These are phyloP conservation scores for Schrankia costaestrigalis DNA, from an alignment of 2,888 invertebrate species.

Conservation along the genomic window DNA sequence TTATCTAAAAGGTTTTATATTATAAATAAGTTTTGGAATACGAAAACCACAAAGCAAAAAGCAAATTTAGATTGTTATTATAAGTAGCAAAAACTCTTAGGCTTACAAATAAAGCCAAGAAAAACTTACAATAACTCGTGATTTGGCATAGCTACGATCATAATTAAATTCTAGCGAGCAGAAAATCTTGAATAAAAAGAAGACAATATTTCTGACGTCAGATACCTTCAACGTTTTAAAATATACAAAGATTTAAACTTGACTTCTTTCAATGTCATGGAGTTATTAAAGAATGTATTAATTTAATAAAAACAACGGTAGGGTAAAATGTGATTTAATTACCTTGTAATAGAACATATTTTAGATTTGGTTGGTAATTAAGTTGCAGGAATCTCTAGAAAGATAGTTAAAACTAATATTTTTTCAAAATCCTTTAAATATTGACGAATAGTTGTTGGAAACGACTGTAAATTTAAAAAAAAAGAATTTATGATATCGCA, in stretches of 20 bases:
- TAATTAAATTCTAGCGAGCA: slow-evolving; percentile 29
- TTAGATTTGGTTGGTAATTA: slow-evolving; percentile 6
- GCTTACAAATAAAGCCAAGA: slow-evolving; percentile 20
- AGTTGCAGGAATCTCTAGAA: not conserved
- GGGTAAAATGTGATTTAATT: too few species aligned
- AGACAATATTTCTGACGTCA: slow-evolving; percentile 23
- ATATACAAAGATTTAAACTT: slow-evolving; percentile 23
- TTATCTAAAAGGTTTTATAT: slow-evolving; percentile 16
- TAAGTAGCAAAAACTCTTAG: slow-evolving; percentile 13
- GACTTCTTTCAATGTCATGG: slow-evolving; percentile 25
- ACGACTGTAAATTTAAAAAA: not conserved
- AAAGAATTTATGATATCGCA: too few species aligned
- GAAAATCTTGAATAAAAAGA: slow-evolving; percentile 19
- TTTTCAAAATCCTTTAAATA: not conserved
- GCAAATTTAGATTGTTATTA: slow-evolving; percentile 10
- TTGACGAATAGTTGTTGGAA: not conserved
- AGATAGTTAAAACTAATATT: too few species aligned
- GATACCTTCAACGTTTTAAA: slow-evolving; percentile 25
- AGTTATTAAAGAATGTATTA: slow-evolving; percentile 15
- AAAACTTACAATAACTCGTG: slow-evolving; percentile 29
- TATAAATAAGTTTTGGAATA: slow-evolving; percentile 21
- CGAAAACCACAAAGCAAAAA: slow-evolving; percentile 4
- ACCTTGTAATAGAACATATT: too few species aligned
- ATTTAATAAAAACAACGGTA: slow-evolving; percentile 15
- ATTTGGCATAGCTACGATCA: slow-evolving; percentile 27